Evolutionary conservation across 2,797 vertebrate genomes (phyloP).

Genomic region (Fistularia tabacaria): DNA sequence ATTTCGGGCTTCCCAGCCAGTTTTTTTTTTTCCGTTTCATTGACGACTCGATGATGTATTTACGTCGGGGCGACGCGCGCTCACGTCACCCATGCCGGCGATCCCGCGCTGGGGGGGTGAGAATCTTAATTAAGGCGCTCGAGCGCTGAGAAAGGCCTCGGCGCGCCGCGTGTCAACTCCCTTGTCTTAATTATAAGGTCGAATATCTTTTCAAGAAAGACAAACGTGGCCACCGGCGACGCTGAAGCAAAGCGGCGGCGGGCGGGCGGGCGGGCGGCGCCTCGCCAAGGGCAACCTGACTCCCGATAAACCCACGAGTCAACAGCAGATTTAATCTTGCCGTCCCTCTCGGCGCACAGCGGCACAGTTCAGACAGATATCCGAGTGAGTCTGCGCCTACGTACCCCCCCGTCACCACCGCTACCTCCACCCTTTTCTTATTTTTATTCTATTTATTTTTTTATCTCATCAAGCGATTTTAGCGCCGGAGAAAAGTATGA

Average conservation of each 20-base stretch:
- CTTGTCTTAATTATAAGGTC: slow-evolving; percentile 56
- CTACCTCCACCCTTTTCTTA: too few species aligned
- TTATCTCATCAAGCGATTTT: slow-evolving; percentile 43
- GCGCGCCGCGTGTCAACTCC: slow-evolving; percentile 39
- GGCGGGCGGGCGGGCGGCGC: slow-evolving; percentile 10
- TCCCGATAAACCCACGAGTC: slow-evolving; percentile 64
- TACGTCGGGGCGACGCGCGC: slow-evolving; percentile 39
- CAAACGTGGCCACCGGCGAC: slow-evolving; percentile 60
- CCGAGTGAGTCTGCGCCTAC: slow-evolving; percentile 56
- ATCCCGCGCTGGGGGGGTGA: slow-evolving; percentile 17
- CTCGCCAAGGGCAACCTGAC: slow-evolving; percentile 63
- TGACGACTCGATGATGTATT: slow-evolving; percentile 58
- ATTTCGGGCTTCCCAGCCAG: slow-evolving; percentile 27
- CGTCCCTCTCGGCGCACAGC: slow-evolving; percentile 68
- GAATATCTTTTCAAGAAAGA: slow-evolving; percentile 56
- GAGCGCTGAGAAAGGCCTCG: slow-evolving; percentile 31
- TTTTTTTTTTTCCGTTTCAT: slow-evolving; percentile 41
- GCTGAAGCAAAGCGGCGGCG: slow-evolving; percentile 56
- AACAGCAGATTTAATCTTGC: slow-evolving; percentile 63
- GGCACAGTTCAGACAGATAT: slow-evolving; percentile 62
- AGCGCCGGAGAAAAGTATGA: slow-evolving; percentile 51
- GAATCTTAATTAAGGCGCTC: slow-evolving; percentile 44
- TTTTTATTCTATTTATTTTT: slow-evolving; percentile 23
- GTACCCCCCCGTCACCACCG: slow-evolving; percentile 1
- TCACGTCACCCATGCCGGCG: slow-evolving; percentile 34